Evolutionary conservation across 2,888 invertebrate genomes (phyloP).

Genomic region (Uloborus plumipes): DNA sequence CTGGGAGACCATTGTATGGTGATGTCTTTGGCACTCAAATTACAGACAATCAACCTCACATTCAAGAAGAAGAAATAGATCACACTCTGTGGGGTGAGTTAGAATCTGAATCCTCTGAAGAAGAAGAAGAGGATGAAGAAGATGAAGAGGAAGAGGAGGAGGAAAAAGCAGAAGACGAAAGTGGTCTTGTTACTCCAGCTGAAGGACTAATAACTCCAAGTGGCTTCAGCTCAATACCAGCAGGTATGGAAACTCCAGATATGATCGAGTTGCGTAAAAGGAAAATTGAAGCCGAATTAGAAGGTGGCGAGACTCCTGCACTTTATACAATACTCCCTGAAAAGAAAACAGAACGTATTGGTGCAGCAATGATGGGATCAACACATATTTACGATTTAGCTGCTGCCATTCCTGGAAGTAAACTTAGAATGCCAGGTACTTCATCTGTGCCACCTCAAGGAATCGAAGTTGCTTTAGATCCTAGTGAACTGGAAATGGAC

Average conservation of each 20-base stretch:
- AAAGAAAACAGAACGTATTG: constrained; percentile 89
- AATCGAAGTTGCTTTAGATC: constrained; percentile 96
- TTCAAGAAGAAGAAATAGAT: constrained; percentile 90
- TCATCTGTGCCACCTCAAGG: constrained; percentile 69
- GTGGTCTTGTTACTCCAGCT: constrained; percentile 91
- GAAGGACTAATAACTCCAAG: constrained; percentile 91
- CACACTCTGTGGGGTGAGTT: constrained; percentile 97
- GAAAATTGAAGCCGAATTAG: constrained; percentile 95
- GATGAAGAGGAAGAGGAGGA: constrained; percentile 74
- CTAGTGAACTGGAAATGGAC: constrained; percentile 95
- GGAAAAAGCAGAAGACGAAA: constrained; percentile 76
- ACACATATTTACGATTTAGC: constrained; percentile 97
- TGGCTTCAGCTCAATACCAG: constrained; percentile 89
- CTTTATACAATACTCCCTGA: constrained; percentile 96
- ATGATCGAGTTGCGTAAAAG: constrained; percentile 97
- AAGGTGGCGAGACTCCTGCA: constrained; percentile 93
- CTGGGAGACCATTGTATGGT: constrained; percentile 96
- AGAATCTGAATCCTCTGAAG: constrained; percentile 89
- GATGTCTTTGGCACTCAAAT: constrained; percentile 92
- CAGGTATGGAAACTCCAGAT: constrained; percentile 98
- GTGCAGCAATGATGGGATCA: constrained; percentile 91
- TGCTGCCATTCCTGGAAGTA: constrained; percentile 71
- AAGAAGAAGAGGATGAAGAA: constrained; percentile 75
- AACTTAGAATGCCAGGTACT: constrained; percentile 39
- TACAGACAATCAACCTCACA: constrained; percentile 73